Conservation (phyloP, 1,140 invertebrate genomes). For the Phocides pigmalion region DNA sequence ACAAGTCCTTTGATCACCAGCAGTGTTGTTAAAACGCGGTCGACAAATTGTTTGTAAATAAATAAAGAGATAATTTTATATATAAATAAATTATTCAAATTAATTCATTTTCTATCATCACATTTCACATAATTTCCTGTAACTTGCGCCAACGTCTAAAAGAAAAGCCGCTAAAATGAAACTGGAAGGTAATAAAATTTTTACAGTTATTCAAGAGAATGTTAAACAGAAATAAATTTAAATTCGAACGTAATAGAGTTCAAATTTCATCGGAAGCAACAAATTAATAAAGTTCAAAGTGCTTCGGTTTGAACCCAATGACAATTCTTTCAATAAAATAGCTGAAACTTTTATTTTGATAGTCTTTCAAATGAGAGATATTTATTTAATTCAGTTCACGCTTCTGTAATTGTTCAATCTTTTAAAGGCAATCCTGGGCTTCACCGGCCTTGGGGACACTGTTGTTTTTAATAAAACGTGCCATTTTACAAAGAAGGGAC, state of each 20-base stretch:
- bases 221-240: constrained; percentile 22
- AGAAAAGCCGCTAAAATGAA: constrained; percentile 25
- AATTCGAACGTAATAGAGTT: constrained; percentile 8
- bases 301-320: constrained; percentile 29
- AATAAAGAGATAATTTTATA: too few species aligned
- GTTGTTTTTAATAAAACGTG: constrained; percentile 23
- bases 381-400: constrained; percentile 28
- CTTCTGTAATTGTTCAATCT: constrained; percentile 34
- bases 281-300: constrained; percentile 31
- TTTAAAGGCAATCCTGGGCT: constrained; percentile 26
- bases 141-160: constrained; percentile 23
- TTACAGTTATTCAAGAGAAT: constrained; percentile 13
- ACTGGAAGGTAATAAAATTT: constrained; percentile 26
- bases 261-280: not conserved
- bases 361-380: constrained; percentile 35
- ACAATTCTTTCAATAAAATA: constrained; percentile 35
- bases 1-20: too few species aligned
- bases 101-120: not conserved
- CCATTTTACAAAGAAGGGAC: constrained; percentile 21
- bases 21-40: too few species aligned
- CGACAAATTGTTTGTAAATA: too few species aligned
- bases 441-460: not conserved
- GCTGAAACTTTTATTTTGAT: constrained; percentile 36
- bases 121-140: constrained; percentile 4
- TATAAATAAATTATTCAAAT: not conserved